Conservation (phyloP, 1,140 invertebrate genomes). For the Myzus persicae region DNA sequence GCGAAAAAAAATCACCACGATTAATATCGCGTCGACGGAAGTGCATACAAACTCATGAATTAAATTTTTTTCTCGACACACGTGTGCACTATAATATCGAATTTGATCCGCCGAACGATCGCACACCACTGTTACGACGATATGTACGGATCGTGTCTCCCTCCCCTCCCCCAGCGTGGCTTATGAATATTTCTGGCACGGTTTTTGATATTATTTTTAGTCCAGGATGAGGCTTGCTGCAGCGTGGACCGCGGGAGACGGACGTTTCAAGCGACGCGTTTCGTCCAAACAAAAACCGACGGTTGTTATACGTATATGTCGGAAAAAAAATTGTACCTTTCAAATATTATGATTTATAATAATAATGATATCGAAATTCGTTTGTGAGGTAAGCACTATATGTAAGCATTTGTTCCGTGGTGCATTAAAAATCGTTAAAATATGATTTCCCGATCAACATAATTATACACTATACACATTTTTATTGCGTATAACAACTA, state of each 20-base stretch:
- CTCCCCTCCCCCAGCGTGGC: background rate
- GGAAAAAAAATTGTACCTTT: background rate
- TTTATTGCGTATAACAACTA: too few species aligned
- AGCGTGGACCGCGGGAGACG: background rate
- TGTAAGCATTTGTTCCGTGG: too few species aligned
- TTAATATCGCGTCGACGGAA: background rate
- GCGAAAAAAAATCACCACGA: background rate
- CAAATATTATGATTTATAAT: too few species aligned
- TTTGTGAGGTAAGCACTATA: too few species aligned
- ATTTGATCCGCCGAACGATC: background rate
- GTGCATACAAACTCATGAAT: background rate
- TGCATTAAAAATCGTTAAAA: background rate
- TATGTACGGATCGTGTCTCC: background rate
- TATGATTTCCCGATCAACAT: background rate
- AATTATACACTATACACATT: too few species aligned
- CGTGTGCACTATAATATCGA: too few species aligned
- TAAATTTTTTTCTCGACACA: background rate
- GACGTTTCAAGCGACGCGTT: background rate
- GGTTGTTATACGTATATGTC: background rate
- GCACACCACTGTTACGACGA: background rate
- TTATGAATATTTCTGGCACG: background rate
- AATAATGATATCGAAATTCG: background rate
- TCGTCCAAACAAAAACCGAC: background rate
- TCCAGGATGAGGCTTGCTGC: background rate
- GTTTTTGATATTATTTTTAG: constrained; percentile 31